phyloP scores from a whole-genome alignment of 2,888 invertebrate genomes.

The Agriotes lineatus region DNA sequence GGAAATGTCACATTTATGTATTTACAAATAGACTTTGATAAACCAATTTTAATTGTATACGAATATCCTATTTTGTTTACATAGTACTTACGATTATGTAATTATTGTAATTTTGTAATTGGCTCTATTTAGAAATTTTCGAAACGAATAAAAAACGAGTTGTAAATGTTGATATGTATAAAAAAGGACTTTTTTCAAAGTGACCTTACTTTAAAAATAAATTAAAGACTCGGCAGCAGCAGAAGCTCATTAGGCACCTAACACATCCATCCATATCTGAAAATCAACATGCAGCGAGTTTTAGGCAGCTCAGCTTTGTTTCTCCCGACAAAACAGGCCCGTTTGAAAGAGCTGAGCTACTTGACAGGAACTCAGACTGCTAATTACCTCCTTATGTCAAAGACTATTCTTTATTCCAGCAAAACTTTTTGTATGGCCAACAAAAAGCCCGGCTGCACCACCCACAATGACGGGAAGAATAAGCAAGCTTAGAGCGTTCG shows the following conservation, averaged over 20 bases:
- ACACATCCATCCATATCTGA: constrained; percentile 18
- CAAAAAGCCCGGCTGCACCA: constrained; percentile 41
- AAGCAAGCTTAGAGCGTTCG: constrained; percentile 22
- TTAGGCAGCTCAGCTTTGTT: constrained; percentile 35
- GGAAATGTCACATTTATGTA: no score
- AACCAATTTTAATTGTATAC: no score
- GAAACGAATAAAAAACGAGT: no score
- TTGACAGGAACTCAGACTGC: constrained; percentile 63
- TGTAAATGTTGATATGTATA: no score
- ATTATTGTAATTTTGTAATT: no score
- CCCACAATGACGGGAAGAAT: constrained; percentile 40
- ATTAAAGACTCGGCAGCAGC: neutral
- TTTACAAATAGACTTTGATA: no score
- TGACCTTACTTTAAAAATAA: neutral
- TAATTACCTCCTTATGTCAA: constrained; percentile 63
- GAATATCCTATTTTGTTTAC: no score
- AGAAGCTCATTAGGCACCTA: constrained; percentile 17
- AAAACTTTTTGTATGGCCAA: constrained; percentile 54
- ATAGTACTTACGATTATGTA: no score
- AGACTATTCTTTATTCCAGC: constrained; percentile 60
- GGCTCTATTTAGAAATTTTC: no score
- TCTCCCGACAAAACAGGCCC: constrained; percentile 53
- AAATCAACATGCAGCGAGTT: constrained; percentile 29
- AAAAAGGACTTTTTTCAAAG: no score
- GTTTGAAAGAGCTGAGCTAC: constrained; percentile 60